These are phyloP conservation scores for Cydia amplana DNA, from an alignment of 1,140 invertebrate genomes.

Conservation along the genomic window DNA sequence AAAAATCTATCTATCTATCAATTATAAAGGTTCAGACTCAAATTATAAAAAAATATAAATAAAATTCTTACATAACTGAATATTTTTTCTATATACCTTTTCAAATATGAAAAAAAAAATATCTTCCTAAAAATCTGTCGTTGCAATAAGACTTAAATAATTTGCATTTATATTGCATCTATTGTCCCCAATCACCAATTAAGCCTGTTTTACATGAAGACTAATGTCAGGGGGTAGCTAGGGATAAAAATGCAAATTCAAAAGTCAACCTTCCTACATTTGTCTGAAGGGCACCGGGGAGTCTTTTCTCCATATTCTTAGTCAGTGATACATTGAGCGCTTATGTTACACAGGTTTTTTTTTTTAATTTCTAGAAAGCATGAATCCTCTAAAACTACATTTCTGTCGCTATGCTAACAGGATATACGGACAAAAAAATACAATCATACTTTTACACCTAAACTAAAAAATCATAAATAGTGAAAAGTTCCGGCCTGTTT, in stretches of 20 bases:
- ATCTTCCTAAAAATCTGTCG: conserved; percentile 21
- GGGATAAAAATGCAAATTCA: conserved; percentile 65
- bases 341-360: not conserved
- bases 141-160: conserved; percentile 43
- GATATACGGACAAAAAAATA: no score
- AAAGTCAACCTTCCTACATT: conserved; percentile 53
- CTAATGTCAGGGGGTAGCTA: conserved; percentile 48
- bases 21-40: no score
- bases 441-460: no score
- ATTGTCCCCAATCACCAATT: conserved; percentile 54
- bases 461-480: no score
- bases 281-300: conserved; percentile 29
- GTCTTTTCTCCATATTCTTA: not conserved
- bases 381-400: no score
- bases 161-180: conserved; percentile 71
- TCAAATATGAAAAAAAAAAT: not conserved
- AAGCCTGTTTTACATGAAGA: conserved; percentile 62
- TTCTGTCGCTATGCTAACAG: no score
- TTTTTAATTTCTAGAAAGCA: no score
- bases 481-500: not conserved
- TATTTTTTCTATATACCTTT: no score
- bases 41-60: no score
- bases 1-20: no score
- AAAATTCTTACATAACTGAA: no score
- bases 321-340: not conserved